phyloP scores from a whole-genome alignment of 1,140 invertebrate species.

The Hyposmocoma kahamanoa region DNA sequence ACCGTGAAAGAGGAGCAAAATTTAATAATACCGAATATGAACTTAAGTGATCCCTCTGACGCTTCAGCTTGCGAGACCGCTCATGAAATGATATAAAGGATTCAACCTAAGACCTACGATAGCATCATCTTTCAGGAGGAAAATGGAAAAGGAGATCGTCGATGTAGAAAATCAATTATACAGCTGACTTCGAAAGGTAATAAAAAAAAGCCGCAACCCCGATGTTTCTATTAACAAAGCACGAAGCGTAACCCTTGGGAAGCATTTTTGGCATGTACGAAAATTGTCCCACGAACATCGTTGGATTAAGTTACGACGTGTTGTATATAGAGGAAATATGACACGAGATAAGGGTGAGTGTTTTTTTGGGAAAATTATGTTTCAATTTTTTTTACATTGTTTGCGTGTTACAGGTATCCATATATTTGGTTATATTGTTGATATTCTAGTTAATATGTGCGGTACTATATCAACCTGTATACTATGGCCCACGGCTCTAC shows the following conservation, averaged over 20 bases:
- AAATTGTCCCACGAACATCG: conserved; percentile 8
- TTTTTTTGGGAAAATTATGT: background rate
- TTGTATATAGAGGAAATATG: background rate
- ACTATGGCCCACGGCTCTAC: too few species aligned
- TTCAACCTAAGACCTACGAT: too few species aligned
- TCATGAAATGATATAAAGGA: too few species aligned
- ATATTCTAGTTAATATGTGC: too few species aligned
- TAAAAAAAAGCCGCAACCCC: conserved; percentile 21
- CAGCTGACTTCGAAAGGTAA: conserved; percentile 29
- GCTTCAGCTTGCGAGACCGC: too few species aligned
- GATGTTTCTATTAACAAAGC: conserved; percentile 32
- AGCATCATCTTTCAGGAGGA: conserved; percentile 26
- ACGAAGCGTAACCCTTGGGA: conserved; percentile 5
- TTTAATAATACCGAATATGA: too few species aligned
- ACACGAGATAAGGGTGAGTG: background rate
- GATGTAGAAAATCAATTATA: conserved; percentile 43
- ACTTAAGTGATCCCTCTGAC: too few species aligned
- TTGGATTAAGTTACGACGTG: background rate
- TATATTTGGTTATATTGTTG: too few species aligned
- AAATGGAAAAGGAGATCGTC: conserved; percentile 28
- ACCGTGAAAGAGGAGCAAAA: too few species aligned
- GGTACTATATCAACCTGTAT: too few species aligned
- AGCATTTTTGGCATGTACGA: conserved; percentile 12
- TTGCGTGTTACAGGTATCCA: too few species aligned
- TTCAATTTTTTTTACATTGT: too few species aligned